Conservation (phyloP, 2,113 vertebrate genomes). For the Benitochromis conjunctus region DNA sequence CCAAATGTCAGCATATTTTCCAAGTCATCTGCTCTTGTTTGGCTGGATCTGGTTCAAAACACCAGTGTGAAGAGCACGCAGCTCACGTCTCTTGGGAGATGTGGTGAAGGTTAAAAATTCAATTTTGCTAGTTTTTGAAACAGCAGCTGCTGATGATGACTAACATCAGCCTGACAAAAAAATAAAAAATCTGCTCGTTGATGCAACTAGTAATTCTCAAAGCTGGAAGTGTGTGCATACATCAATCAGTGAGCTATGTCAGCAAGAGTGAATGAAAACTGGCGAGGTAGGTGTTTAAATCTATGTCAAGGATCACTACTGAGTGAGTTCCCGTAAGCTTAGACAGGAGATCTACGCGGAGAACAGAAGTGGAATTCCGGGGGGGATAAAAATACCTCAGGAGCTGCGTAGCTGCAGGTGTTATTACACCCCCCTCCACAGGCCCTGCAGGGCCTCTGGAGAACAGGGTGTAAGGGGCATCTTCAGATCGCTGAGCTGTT, state of each 20-base stretch:
- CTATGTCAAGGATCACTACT: neutral
- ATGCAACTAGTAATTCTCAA: neutral
- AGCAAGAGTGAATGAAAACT: neutral
- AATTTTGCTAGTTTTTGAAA: neutral
- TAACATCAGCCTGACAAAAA: neutral
- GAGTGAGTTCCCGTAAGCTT: slow-evolving; percentile 8
- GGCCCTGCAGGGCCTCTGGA: slow-evolving; percentile 19
- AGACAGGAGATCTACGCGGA: neutral
- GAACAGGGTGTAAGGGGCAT: neutral
- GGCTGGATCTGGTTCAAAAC: neutral
- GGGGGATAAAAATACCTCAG: slow-evolving; percentile 69
- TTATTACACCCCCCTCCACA: slow-evolving; percentile 60
- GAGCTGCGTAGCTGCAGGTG: slow-evolving; percentile 60
- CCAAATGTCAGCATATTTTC: slow-evolving; percentile 12
- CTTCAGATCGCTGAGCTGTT: neutral
- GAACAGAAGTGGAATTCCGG: slow-evolving; percentile 61
- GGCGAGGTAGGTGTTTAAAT: neutral
- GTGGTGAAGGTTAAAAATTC: neutral
- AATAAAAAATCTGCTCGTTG: neutral
- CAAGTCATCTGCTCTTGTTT: neutral
- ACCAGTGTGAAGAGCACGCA: neutral
- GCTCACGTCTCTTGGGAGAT: neutral
- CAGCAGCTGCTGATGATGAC: neutral
- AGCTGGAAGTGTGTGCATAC: neutral
- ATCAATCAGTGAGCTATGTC: neutral